Evolutionary conservation across 2,113 vertebrate genomes (phyloP), one percentile per base, ranked within the genome.

Genomic region (Pan paniscus): DNA sequence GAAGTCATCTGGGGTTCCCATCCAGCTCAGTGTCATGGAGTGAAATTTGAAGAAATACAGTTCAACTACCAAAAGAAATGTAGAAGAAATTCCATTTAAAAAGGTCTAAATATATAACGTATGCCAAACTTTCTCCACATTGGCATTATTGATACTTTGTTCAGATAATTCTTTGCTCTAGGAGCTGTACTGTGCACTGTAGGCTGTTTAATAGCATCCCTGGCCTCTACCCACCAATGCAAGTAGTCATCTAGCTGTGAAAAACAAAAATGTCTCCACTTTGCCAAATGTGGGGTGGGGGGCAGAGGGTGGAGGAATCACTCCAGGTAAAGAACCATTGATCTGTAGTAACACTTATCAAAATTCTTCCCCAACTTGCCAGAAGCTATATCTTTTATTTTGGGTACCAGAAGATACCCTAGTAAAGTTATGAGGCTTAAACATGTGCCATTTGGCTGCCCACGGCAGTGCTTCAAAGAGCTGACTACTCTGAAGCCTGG

Each of bases 11-110:
- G 46, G 17, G 12, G 3, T 68, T 67, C 46, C 52, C 2, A 20
- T 46, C 38, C 67, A 94, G 61, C n/a, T 97, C 89, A 83, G 68
- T 90, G 92, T 82, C 90, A 68, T 16, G 30, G 35, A 96, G 18
- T 64, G n/a, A 73, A 87, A 52, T 48, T 67, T 82, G 43, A 91
- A 94, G 81, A 80, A 43, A 20, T 30, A 25, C 22, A 67, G 13
- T 83, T 59, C 43, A 92, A 40, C 22, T 52, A 68, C 35, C 55
- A 90, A 76, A 59, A 78, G 46, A 82, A 78, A 61, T 85, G 40
- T 57, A 52, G 50, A 76, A 90, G 67, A 27, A 61, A 79, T 87
- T 82, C 30, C 68, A 52, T 32, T n/a, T 78, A 48, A 48, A 43
- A 78, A 64, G 13, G 16, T 55, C 35, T 85, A 84, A 76, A 57